These are phyloP conservation scores for Dioctria linearis DNA, from an alignment of 2,888 invertebrate genomes.

Conservation along the genomic window DNA sequence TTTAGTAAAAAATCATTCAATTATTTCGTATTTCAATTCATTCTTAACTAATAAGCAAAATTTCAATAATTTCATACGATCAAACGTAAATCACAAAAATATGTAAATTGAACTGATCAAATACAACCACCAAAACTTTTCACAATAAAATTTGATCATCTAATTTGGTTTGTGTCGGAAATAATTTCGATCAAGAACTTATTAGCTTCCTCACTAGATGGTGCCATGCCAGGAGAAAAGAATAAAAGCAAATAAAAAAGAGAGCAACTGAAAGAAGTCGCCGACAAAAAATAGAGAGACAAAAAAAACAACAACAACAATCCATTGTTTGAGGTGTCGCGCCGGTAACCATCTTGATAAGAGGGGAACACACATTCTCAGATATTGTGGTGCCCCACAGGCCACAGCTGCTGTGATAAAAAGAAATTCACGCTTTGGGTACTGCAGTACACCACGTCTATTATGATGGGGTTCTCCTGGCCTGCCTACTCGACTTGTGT, in stretches of 20 bases:
- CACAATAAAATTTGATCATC: background rate
- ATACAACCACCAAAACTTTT: background rate
- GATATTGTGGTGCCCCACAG: conserved; percentile 10
- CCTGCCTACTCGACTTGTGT: background rate
- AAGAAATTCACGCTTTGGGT: background rate
- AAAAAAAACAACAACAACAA: conserved; percentile 10
- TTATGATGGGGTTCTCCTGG: background rate
- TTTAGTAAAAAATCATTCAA: no score
- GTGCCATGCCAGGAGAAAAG: conserved; percentile 1
- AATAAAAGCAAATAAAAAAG: conserved; percentile 8
- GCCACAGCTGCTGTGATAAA: conserved; percentile 16
- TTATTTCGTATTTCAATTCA: no score
- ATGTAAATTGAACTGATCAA: background rate
- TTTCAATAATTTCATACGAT: no score
- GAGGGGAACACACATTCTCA: conserved; percentile 21
- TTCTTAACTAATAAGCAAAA: no score
- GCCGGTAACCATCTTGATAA: conserved; percentile 42
- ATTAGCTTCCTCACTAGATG: conserved; percentile 45
- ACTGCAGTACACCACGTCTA: no score
- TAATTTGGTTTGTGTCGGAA: conserved; percentile 49
- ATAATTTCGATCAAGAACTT: conserved; percentile 8
- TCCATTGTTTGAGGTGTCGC: conserved; percentile 52
- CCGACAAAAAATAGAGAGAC: conserved; percentile 17
- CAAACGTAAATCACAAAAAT: no score
- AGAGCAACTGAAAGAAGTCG: conserved; percentile 11